Evolutionary conservation across 53 echinoderm and acorn worm species (phyloP).

Genomic region (Henricia sp.): DNA sequence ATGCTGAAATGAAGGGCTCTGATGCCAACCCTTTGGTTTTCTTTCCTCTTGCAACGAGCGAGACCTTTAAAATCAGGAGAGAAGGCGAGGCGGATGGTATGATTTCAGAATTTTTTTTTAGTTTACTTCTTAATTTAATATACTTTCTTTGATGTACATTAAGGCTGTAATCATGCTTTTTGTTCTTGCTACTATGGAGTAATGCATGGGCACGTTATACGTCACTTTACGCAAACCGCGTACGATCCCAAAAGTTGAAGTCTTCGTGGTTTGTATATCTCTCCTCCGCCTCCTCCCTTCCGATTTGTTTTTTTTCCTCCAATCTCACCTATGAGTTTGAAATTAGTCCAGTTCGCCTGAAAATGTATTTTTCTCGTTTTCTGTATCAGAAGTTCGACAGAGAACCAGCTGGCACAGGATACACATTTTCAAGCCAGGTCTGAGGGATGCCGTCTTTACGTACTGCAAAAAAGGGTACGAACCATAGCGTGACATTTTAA

Average conservation of each 20-base stretch:
- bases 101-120: neutral
- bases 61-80: conserved; percentile 59
- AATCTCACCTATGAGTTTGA: too few relatives aligned
- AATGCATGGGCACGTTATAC: too few relatives aligned
- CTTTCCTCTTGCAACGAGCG: conserved; percentile 83
- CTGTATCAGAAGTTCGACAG: conserved; percentile 49
- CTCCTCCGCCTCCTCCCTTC: neutral
- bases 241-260: too few relatives aligned
- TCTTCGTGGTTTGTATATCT: neutral
- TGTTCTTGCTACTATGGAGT: too few relatives aligned
- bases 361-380: neutral
- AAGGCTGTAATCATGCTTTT: too few relatives aligned
- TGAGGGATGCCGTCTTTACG: conserved; percentile 73
- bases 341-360: too few relatives aligned
- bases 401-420: conserved; percentile 88
- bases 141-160: neutral
- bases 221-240: too few relatives aligned
- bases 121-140: neutral
- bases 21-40: conserved; percentile 68
- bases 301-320: neutral
- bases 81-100: conserved; percentile 42
- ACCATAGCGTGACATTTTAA: neutral
- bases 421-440: conserved; percentile 75
- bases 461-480: conserved; percentile 61
- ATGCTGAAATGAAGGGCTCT: conserved; percentile 70